Base-by-base conservation (phyloP, 2,888 invertebrate species). In the Netelia fuscicornis region DNA sequence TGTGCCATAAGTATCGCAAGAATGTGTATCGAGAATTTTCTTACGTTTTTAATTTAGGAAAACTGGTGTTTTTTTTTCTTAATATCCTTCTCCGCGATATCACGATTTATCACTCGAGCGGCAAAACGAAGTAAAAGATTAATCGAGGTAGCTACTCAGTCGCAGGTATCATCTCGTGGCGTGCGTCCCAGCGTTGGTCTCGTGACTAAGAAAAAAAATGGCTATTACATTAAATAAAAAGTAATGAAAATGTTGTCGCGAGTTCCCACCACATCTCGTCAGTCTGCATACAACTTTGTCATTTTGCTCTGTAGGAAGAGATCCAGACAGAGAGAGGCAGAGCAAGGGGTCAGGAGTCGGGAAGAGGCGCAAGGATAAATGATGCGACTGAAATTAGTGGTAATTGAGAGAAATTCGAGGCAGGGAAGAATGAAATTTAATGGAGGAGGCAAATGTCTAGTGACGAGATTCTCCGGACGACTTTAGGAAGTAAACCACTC, bases 181-280 rank as follows among this genome's bases (percentile, higher is more conserved):
- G 2, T 20, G 20, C 17, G 17, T 1, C 44, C 20, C 23, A 58
- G 37, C n/a, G 20, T 58, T 23, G 54, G 23, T 17, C 30, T 13
- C 52, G 25, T 42, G 54, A 54, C n/a, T 58, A 64, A 60, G 81
- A 84, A 89, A 83, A 20, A 88, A 89, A 88, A 89, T 83, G 74
- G 60, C 75, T 75, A 86, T 86, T 86, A 72, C 80, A 86, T 86
- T 87, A 88, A 37, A 37, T 78, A 81, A 77, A 84, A 71, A 52
- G 81, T 86, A 89, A 86, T 87, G 84, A 88, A 83, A 89, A 81
- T 84, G 79, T 75, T 87, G 83, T 83, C 65, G 82, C 74, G 64
- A 68, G 48, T 54, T 65, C 52, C 62, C 60, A 68, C 60, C 80
- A 48, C 70, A 17, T 54, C 54, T 82, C 58, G 71, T 58, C 56